Evolutionary conservation across 1,140 invertebrate species (phyloP), one percentile per base, ranked within the genome.

Genomic region (Drosophila jambulina): DNA sequence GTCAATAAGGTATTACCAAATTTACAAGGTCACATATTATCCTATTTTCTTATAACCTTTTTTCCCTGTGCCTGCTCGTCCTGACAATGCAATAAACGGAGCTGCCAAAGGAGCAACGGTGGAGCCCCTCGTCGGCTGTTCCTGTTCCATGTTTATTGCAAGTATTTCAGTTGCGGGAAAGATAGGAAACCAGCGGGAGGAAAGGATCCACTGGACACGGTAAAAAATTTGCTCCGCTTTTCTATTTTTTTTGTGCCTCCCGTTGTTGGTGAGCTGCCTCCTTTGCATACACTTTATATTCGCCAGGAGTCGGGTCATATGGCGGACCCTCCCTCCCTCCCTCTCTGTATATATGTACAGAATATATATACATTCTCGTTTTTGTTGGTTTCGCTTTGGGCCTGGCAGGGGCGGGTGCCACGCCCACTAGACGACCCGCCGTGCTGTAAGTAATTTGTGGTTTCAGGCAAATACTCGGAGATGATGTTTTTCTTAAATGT

Each of bases 401-500:
- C 13, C n/a, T 40, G 49, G 48, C 38, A 48, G 51, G 51, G 36
- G 45, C 32, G 32, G 27, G 58, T 48, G 59, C 70, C 69, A 83
- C 84, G 68, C 84, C 84, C 84, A 78, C 83, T 78, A 74, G 76
- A 80, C 80, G 60, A 71, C 84, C 78, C 81, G 84, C 84, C 82
- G 84, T 82, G 85, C 85, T 88, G 85, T 90, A 90, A 90, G 85
- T 90, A 90, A 90, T 90, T 90, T 90, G 85, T 90, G 85, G 85
- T 90, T 90, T 90, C 85, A 85, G 85, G 85, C 85, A 90, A 90
- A 90, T 90, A 85, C 78, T 85, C 74, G 42, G 70, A 82, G 85
- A 90, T 90, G 85, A 90, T 90, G 85, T 90, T 90, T 90, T 90
- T 90, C 85, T 90, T 90, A 90, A 90, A 90, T 90, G 85, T 88